Conservation (phyloP, 2,113 vertebrate genomes). For the Todiramphus chloris region DNA sequence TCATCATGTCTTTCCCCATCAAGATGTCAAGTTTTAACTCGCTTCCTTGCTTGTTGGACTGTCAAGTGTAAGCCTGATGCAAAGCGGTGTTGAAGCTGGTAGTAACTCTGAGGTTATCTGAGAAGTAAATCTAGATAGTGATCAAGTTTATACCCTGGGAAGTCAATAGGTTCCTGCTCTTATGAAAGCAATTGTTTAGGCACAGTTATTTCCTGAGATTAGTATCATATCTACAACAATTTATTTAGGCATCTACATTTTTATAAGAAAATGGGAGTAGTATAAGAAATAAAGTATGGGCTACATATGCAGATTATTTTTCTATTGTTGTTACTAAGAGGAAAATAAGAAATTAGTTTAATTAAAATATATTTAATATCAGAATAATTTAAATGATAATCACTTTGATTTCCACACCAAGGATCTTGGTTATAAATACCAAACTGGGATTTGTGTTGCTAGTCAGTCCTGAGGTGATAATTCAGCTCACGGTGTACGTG, state of each 20-base stretch:
- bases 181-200: background rate
- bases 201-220: background rate
- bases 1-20: background rate
- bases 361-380: background rate
- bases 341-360: background rate
- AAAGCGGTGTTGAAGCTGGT: background rate
- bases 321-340: background rate
- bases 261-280: background rate
- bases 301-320: background rate
- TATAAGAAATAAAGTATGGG: background rate
- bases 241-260: background rate
- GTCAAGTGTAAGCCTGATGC: background rate
- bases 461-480: background rate
- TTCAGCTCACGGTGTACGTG: background rate
- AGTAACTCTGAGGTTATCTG: background rate
- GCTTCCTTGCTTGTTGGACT: background rate
- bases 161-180: background rate
- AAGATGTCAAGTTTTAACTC: conserved; percentile 35
- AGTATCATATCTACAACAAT: background rate
- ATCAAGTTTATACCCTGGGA: background rate
- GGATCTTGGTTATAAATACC: background rate
- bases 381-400: background rate
- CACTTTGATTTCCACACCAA: background rate
- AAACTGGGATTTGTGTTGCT: background rate
- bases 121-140: background rate